Conservation (phyloP, 2,888 invertebrate genomes). For the Mythimna pallens region DNA sequence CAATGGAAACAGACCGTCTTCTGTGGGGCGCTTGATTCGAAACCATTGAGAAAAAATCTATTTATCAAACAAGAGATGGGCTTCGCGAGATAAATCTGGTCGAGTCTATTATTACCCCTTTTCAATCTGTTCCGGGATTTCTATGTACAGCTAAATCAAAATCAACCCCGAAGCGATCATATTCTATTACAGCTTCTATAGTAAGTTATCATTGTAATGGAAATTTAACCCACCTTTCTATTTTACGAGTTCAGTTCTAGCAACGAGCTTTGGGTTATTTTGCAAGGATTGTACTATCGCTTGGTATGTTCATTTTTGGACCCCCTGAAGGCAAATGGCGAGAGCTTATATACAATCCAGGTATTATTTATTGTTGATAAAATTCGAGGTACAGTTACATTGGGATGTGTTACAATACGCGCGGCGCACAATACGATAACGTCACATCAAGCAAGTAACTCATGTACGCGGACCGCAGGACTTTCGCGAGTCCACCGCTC, state of each 20-base stretch:
- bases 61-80: constrained; percentile 88
- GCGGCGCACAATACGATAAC: constrained; percentile 68
- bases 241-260: constrained; percentile 31
- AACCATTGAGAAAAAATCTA: constrained; percentile 84
- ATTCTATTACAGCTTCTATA: constrained; percentile 59
- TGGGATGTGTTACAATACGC: constrained; percentile 46
- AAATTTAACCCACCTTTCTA: constrained; percentile 52
- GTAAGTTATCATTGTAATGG: constrained; percentile 55
- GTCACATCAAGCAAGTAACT: constrained; percentile 77
- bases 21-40: constrained; percentile 79
- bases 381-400: constrained; percentile 29
- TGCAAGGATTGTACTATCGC: constrained; percentile 34
- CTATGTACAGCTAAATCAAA: constrained; percentile 64
- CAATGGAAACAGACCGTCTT: constrained; percentile 82
- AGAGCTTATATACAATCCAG: constrained; percentile 11
- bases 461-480: constrained; percentile 73
- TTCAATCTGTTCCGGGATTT: constrained; percentile 76
- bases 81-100: constrained; percentile 81
- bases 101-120: constrained; percentile 87
- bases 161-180: constrained; percentile 64
- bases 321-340: constrained; percentile 5
- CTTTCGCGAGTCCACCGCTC: constrained; percentile 77
- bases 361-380: constrained; percentile 29
- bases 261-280: constrained; percentile 15
- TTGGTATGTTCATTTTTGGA: constrained; percentile 4